Percentiles rank a stretch among this genome's conserved stretches.
phyloP scores from a whole-genome alignment of 2,888 invertebrate species.

The Elysia crispata region DNA sequence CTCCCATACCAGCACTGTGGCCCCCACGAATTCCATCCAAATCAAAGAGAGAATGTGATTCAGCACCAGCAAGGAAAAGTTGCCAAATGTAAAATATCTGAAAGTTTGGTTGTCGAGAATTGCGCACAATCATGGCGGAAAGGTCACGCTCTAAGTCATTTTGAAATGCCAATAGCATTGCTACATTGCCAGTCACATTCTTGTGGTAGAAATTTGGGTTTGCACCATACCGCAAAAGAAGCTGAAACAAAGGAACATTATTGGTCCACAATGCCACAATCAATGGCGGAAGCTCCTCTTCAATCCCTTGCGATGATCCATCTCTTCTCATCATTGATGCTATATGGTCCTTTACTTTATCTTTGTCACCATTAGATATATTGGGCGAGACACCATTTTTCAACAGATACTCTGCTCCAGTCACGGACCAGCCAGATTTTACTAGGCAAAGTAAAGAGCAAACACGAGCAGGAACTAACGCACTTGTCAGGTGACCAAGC shows the following conservation, averaged over 20 bases:
- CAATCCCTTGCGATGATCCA: not conserved
- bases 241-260: slow-evolving; percentile 55
- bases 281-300: slow-evolving; percentile 64
- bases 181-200: slow-evolving; percentile 60
- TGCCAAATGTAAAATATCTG: slow-evolving; percentile 53
- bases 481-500: slow-evolving; percentile 49
- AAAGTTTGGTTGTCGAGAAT: slow-evolving; percentile 41
- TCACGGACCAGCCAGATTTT: slow-evolving; percentile 51
- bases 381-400: slow-evolving; percentile 59
- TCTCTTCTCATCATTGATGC: too few relatives aligned
- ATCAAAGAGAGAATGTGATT: slow-evolving; percentile 53
- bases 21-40: slow-evolving; percentile 37
- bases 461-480: slow-evolving; percentile 47
- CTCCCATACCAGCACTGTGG: slow-evolving; percentile 6
- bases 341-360: too few relatives aligned
- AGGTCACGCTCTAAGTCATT: slow-evolving; percentile 54
- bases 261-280: slow-evolving; percentile 59
- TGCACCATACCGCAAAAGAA: slow-evolving; percentile 63
- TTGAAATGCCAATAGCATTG: slow-evolving; percentile 58
- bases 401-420: slow-evolving; percentile 58
- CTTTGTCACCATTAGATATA: slow-evolving; percentile 30
- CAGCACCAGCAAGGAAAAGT: slow-evolving; percentile 56
- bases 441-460: slow-evolving; percentile 56
- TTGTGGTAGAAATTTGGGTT: slow-evolving; percentile 63
- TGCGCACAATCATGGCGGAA: slow-evolving; percentile 47